These are phyloP conservation scores for Girardinichthys multiradiatus DNA, from an alignment of 2,113 vertebrate species.

Conservation along the genomic window DNA sequence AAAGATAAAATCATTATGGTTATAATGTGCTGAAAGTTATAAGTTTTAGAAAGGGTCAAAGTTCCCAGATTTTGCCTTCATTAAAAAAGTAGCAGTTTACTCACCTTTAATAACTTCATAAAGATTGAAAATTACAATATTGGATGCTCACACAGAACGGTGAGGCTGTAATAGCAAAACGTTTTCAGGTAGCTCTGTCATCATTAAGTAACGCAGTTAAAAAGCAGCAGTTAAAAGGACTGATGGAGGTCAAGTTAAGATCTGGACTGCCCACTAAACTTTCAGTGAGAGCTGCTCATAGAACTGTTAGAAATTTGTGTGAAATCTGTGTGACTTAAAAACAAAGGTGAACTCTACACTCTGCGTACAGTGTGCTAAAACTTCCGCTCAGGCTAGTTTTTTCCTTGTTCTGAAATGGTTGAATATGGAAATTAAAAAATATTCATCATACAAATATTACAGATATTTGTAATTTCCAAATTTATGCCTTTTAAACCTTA, in stretches of 20 bases:
- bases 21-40: not conserved
- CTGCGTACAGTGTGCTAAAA: not conserved
- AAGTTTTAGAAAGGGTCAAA: not conserved
- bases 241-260: not conserved
- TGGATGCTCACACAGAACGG: not conserved
- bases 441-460: not conserved
- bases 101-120: not conserved
- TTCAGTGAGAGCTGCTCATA: not conserved
- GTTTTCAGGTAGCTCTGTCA: constrained; percentile 1
- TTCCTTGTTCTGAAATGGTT: not conserved
- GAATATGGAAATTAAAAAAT: not conserved
- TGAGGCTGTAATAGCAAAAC: not conserved
- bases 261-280: not conserved
- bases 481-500: not conserved
- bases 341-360: not conserved
- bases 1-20: not conserved
- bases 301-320: not conserved
- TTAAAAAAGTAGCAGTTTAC: not conserved
- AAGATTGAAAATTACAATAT: not conserved
- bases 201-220: constrained; percentile 1
- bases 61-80: not conserved
- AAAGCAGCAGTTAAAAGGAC: not conserved
- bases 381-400: not conserved
- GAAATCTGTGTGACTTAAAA: not conserved
- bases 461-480: not conserved